Base-by-base conservation (phyloP, 1,140 invertebrate genomes). In the Venturia canescens region DNA sequence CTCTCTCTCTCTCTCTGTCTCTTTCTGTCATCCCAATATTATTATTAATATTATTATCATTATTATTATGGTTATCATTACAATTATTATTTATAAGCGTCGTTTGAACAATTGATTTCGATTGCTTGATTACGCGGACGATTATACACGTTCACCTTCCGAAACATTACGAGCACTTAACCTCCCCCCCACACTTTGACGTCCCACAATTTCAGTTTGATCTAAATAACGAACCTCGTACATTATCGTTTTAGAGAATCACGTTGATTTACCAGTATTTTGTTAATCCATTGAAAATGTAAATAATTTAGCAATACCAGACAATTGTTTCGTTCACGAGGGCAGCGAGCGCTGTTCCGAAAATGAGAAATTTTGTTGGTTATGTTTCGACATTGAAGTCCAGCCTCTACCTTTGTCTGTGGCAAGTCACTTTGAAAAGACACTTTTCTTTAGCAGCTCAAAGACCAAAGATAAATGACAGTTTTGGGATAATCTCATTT, bases 401-500 rank as follows among this genome's bases (percentile, higher is more conserved):
- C n/a, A n/a, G n/a, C n/a, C n/a, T n/a, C n/a, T n/a, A n/a, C n/a
- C n/a, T n/a, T n/a, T n/a, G n/a, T n/a, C n/a, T n/a, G n/a, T n/a
- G n/a, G n/a, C n/a, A n/a, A 34, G 31, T 34, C 31, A 34, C 31
- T 3, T 34, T 34, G 31, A 34, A 34, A 34, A 34, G 31, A 7
- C 31, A 34, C n/a, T 34, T 34, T 34, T 3, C 7, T 34, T 7
- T 21, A 71, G 31, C 34, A 23, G 21, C n/a, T 71, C 69, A 44
- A 3, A 9, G 44, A 71, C 60, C 77, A 67, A 53, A 70, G 66
- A 44, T 60, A 69, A 44, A 80, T 34, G 31, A 34, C 3, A 34
- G 81, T 84, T 81, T 86, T 85, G 88, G n/a, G n/a, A n/a, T 85
- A 83, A 83, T 85, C 82, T 89, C 83, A 88, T 88, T 53, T 53